phyloP scores from a whole-genome alignment of 2,797 vertebrate genomes.

The Danio aesculapii region DNA sequence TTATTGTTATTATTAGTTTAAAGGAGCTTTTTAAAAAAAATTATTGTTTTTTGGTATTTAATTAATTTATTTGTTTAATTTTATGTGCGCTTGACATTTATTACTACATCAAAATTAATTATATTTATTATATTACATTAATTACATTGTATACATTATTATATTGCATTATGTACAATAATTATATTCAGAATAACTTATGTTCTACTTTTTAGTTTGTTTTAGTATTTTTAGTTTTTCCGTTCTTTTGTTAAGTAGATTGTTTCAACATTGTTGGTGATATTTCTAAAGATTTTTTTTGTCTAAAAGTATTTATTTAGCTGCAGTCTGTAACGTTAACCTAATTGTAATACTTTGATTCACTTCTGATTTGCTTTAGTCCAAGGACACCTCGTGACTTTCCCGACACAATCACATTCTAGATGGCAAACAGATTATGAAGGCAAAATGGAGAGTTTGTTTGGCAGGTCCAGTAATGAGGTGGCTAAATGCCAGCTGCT shows the following conservation, averaged over 20 bases:
- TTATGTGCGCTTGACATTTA: background rate
- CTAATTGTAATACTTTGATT: background rate
- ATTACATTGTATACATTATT: too few species aligned
- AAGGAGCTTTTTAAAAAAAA: background rate
- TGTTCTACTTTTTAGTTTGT: too few species aligned
- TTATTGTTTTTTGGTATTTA: background rate
- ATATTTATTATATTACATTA: too few species aligned
- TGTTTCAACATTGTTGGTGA: too few species aligned
- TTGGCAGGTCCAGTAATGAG: conserved; percentile 70
- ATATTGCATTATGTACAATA: too few species aligned
- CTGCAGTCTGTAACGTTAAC: conserved; percentile 6
- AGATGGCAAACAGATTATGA: conserved; percentile 46
- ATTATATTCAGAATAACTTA: too few species aligned
- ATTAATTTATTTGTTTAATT: background rate
- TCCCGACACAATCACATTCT: conserved; percentile 42
- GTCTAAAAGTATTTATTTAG: background rate
- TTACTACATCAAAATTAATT: too few species aligned
- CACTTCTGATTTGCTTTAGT: conserved; percentile 22
- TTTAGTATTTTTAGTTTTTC: too few species aligned
- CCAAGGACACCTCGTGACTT: conserved; percentile 28
- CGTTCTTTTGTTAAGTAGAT: too few species aligned
- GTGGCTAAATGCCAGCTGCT: conserved; percentile 67
- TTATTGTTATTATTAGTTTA: background rate
- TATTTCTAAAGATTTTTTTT: too few species aligned
- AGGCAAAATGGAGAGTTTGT: conserved; percentile 49